These are phyloP conservation scores for Odontamblyopus lacepedii DNA, from an alignment of 2,797 vertebrate species.

Conservation along the genomic window DNA sequence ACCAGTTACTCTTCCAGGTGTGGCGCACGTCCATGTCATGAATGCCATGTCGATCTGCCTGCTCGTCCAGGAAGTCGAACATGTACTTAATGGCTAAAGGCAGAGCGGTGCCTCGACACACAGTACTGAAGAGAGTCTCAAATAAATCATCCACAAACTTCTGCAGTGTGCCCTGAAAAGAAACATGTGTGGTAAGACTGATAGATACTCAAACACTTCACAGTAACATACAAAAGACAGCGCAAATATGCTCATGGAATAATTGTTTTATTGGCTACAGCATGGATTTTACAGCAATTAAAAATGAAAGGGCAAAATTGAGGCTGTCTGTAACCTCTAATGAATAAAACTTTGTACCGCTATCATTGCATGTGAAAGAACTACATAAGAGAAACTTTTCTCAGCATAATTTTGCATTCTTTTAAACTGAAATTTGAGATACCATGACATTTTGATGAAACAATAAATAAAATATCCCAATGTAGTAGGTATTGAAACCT, in stretches of 20 bases:
- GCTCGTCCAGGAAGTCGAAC: conserved; percentile 97
- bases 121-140: conserved; percentile 95
- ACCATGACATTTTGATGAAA: not conserved
- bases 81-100: conserved; percentile 97
- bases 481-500: no score
- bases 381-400: not conserved
- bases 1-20: conserved; percentile 99
- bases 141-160: conserved; percentile 97
- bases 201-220: not conserved
- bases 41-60: conserved; percentile 92
- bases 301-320: no score
- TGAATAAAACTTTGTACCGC: no score
- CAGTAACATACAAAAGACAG: not conserved
- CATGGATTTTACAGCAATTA: no score
- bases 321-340: no score
- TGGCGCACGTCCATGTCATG: conserved; percentile 92
- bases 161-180: conserved; percentile 90
- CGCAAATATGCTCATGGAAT: not conserved
- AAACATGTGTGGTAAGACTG: not conserved
- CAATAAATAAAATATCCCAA: no score
- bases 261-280: not conserved
- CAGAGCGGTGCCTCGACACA: conserved; percentile 91
- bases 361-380: no score
- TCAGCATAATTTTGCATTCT: not conserved
- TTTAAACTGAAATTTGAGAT: not conserved